Evolutionary conservation across 2,888 invertebrate species (phyloP), one percentile per base, ranked within the genome.

Genomic region (Meteorus colon): DNA sequence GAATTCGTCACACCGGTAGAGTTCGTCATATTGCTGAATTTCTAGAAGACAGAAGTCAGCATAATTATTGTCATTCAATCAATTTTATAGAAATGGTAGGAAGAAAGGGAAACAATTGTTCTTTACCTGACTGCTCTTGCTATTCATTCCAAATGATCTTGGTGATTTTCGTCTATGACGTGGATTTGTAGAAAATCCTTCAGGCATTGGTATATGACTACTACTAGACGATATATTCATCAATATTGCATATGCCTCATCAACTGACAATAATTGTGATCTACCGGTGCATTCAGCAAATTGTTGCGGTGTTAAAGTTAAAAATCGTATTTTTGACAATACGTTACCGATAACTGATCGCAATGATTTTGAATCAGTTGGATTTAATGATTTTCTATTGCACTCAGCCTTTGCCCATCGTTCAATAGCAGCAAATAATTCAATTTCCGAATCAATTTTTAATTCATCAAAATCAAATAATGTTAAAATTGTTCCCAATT

Each of bases 241-340:
- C 1, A 96, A 91, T 75, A 96, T 94, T 0, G 95, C 93, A 85
- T 96, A 94, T 16, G 95, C 94, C 86, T 96, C 96, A 1, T 95
- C 92, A 88, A 95, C 94, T 0, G 93, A 92, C 34, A 96, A 91
- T 10, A 96, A 90, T n/a, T 91, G 90, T 16, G 96, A 96, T 69
- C 93, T 92, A 0, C 95, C 96, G 0, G 96, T 95, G 0, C 95
- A 95, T 84, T 95, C 95, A 0, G 96, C 96, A 88, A 96, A 96
- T 90, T 96, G 94, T 86, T 95, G 94, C 0, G 96, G 95, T 0
- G 93, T 93, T 81, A 96, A 90, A 0, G 95, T 95, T 14, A 96
- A 91, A 89, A 96, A 96, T 31, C 96, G 92, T 77, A 96, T 94
- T 89, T 96, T 95, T 85, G 93, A 93, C 1, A 96, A 91, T 0